Percentiles rank a stretch among this genome's conserved stretches.
Conservation (phyloP, 37 sponge, comb jelly and placozoan species). For the Bolinopsis microptera region DNA sequence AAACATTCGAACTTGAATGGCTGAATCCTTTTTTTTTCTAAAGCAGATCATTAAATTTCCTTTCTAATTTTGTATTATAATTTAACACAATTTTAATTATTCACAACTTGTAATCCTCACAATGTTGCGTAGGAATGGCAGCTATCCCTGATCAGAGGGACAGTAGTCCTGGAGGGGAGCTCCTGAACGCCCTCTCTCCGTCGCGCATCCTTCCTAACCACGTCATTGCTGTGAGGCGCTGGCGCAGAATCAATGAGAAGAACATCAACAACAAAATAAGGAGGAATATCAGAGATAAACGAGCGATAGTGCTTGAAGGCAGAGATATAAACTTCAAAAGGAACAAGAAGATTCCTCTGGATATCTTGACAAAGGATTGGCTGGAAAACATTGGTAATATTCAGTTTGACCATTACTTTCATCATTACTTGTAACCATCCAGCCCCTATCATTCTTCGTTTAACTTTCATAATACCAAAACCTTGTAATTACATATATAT, state of each 20-base stretch:
- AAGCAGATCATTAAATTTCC: too few species aligned
- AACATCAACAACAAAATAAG: background rate
- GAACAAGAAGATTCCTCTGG: slow-evolving; percentile 60
- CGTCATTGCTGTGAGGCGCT: slow-evolving; percentile 38
- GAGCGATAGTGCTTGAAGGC: background rate
- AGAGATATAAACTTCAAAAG: slow-evolving; percentile 4
- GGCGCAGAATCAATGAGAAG: slow-evolving; percentile 31
- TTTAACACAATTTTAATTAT: too few species aligned
- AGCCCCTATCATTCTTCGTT: too few species aligned
- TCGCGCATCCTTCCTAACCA: slow-evolving; percentile 57
- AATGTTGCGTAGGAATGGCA: slow-evolving; percentile 32
- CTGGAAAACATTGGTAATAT: slow-evolving; percentile 14
- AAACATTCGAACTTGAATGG: too few species aligned
- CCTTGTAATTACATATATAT: too few species aligned
- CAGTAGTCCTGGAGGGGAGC: slow-evolving; percentile 22
- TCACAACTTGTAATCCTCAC: too few species aligned
- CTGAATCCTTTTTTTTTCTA: too few species aligned
- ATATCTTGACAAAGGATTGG: slow-evolving; percentile 58
- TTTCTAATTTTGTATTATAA: too few species aligned
- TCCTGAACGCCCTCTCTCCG: slow-evolving; percentile 19
- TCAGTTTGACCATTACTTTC: background rate
- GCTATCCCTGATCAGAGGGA: slow-evolving; percentile 4
- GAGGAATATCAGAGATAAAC: slow-evolving; percentile 15
- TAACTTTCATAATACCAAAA: too few species aligned
- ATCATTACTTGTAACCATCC: too few species aligned